Evolutionary conservation across 1,140 invertebrate species (phyloP), one percentile per base, ranked within the genome.

Genomic region (Pygmarrhopalites habei): DNA sequence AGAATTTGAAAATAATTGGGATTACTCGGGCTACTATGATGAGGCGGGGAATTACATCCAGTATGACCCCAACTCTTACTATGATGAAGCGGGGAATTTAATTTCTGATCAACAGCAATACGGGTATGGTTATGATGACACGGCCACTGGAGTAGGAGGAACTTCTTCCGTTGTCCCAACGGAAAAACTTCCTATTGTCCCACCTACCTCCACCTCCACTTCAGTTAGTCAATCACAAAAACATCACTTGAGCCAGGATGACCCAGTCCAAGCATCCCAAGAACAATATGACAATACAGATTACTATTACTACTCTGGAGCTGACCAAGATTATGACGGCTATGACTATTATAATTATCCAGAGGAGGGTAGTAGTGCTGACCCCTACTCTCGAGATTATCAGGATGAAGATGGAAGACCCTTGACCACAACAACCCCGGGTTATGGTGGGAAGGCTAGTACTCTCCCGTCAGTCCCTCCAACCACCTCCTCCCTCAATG

Each of bases 11-110:
- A 63, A 70, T 52, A 28, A 44, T 32, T 71, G 69, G 69, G 47
- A 72, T 67, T 64, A 68, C 58, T 52, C 66, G 59, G 55, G 71
- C 47, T 67, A 66, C 62, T 66, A 72, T 53, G 62, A 74, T 63
- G 62, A 68, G 65, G 26, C 68, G 58, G 60, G 72, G 60, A 62
- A 70, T 51, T 62, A 61, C 53, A 30, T 69, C 58, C 46, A 59
- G 21, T 65, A 70, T 44, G 60, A 71, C 57, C 62, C 68, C 53
- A 64, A 44, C 46, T 43, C 64, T 66, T 73, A 72, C 32, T 65
- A 67, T 35, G 72, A 72, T 32, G 70, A 72, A 60, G 67, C 63
- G 51, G 67, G 67, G 25, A 69, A 64, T 39, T 47, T 58, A 23
- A 41, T 65, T 12, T 41, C 41, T 15, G 3, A 25, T 15, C 43